Evolutionary conservation across 2,797 vertebrate genomes (phyloP).

Genomic region (Acipenser transmontanus): DNA sequence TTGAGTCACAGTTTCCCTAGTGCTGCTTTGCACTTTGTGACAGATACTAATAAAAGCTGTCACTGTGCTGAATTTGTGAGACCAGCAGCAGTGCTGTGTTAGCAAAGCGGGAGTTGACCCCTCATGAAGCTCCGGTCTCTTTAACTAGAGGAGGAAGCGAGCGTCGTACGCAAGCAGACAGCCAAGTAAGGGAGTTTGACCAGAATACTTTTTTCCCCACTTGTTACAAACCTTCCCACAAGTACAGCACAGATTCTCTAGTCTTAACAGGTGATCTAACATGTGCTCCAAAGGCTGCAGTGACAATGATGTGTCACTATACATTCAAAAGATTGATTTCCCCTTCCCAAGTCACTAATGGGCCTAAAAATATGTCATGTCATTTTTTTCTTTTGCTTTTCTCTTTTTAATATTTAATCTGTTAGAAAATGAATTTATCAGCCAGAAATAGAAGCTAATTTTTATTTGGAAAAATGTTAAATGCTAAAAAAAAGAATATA

Average conservation of each 20-base stretch:
- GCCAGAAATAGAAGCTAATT: slow-evolving; percentile 31
- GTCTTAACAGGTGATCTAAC: not conserved
- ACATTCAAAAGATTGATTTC: not conserved
- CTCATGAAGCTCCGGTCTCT: not conserved
- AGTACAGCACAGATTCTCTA: not conserved
- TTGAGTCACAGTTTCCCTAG: slow-evolving; percentile 23
- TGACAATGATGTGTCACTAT: not conserved
- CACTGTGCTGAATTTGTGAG: slow-evolving; percentile 24
- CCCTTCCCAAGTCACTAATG: slow-evolving; percentile 22
- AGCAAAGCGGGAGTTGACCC: not conserved
- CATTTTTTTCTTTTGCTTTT: slow-evolving; percentile 23
- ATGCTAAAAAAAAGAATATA: too few species aligned
- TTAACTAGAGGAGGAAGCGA: not conserved
- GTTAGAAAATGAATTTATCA: slow-evolving; percentile 28
- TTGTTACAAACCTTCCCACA: not conserved
- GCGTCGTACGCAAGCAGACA: too few species aligned
- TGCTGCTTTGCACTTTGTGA: slow-evolving; percentile 4
- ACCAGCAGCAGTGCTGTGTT: not conserved
- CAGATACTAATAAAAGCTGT: slow-evolving; percentile 25
- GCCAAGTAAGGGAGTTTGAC: not conserved
- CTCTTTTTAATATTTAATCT: slow-evolving; percentile 31
- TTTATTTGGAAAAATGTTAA: slow-evolving; percentile 8
- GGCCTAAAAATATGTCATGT: slow-evolving; percentile 36
- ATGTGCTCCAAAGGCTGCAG: not conserved
- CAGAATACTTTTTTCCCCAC: not conserved